Evolutionary conservation across 2,797 vertebrate species (phyloP).

Genomic region (Geotrypetes seraphini): DNA sequence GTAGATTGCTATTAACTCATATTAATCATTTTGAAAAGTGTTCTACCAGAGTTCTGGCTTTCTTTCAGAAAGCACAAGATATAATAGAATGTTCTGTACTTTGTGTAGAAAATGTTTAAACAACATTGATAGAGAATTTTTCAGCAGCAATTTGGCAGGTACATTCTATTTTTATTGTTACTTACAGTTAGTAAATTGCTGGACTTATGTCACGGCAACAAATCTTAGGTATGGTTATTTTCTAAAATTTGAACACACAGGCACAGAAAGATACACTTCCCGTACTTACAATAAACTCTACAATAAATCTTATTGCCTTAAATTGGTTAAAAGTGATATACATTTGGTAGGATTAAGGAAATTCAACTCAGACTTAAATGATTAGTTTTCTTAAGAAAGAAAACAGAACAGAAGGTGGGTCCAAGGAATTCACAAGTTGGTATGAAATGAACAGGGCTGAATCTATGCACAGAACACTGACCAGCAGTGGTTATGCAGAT

Average conservation of each 20-base stretch:
- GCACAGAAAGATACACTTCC: slow-evolving; percentile 20
- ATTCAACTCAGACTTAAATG: slow-evolving; percentile 35
- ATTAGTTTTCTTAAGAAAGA: slow-evolving; percentile 16
- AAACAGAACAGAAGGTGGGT: slow-evolving; percentile 11
- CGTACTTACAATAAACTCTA: slow-evolving; percentile 34
- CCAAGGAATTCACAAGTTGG: slow-evolving; percentile 19
- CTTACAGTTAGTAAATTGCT: slow-evolving; percentile 26
- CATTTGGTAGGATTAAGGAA: slow-evolving; percentile 33
- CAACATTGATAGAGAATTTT: no score
- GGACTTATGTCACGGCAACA: slow-evolving; percentile 15
- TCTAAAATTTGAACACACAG: slow-evolving; percentile 21
- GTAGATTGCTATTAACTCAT: no score
- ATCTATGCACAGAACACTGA: no score
- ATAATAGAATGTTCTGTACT: no score
- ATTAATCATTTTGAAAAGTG: no score
- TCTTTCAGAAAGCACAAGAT: no score
- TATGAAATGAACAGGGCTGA: no score
- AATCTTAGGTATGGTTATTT: slow-evolving; percentile 24
- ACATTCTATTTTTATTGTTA: slow-evolving; percentile 29
- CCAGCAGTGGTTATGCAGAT: no score
- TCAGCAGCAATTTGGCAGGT: slow-evolving; percentile 38
- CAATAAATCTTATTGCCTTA: slow-evolving; percentile 34
- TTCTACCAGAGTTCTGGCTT: no score
- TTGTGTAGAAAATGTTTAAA: no score
- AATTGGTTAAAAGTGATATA: slow-evolving; percentile 42